Percentiles rank a stretch among this genome's conserved stretches.
Conservation (phyloP, 2,113 vertebrate genomes). For the Pelecanoides urinatrix region DNA sequence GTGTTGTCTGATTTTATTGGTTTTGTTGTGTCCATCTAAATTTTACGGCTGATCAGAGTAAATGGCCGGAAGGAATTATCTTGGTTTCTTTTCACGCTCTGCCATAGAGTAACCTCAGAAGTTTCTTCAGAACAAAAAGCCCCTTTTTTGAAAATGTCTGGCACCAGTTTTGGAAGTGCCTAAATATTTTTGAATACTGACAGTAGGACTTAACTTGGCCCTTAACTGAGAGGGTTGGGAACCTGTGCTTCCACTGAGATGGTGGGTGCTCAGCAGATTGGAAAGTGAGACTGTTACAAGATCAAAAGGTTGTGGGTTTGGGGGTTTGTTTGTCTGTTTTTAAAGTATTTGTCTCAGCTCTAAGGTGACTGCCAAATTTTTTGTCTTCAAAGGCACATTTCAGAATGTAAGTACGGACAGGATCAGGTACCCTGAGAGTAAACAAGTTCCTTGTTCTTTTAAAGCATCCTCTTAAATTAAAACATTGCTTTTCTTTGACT, state of each 20-base stretch:
- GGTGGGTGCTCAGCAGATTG: neutral
- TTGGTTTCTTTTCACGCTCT: neutral
- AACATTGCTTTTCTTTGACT: neutral
- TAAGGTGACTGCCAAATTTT: neutral
- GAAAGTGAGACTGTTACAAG: neutral
- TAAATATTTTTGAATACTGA: neutral
- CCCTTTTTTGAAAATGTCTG: neutral
- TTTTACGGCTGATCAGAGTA: neutral
- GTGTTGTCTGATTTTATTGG: neutral
- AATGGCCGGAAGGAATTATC: neutral
- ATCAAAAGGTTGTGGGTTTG: neutral
- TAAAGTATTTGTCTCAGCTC: neutral
- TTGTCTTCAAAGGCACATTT: neutral
- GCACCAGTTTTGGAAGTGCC: neutral
- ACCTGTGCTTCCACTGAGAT: neutral
- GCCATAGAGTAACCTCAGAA: neutral
- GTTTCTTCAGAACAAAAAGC: neutral
- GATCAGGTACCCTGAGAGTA: neutral
- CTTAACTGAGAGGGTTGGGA: neutral
- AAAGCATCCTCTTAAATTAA: neutral
- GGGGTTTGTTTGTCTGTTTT: neutral
- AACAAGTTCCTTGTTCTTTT: neutral
- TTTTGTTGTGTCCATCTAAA: neutral
- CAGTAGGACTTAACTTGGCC: neutral
- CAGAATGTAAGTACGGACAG: neutral